A percentile compares a stretch with the other conserved stretches of the same genome.
Evolutionary conservation across 2,113 vertebrate species (phyloP).

Genomic region (Nyctereutes procyonoides): DNA sequence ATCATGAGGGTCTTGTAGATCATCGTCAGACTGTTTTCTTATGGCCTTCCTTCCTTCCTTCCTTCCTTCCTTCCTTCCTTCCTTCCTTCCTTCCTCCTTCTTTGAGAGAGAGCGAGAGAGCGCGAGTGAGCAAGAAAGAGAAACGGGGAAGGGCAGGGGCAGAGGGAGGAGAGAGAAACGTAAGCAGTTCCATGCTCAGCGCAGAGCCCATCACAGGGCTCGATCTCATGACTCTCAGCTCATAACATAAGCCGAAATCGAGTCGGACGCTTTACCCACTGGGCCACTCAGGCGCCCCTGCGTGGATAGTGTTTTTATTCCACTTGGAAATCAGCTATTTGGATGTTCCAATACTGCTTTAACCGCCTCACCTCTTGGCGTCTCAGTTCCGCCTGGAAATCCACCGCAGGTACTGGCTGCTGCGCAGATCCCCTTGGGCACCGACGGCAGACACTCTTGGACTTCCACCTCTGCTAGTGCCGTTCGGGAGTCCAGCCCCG

Average conservation of each 20-base stretch:
- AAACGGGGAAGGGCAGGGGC: background rate
- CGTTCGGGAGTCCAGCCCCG: background rate
- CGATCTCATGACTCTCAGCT: background rate
- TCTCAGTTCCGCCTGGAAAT: conserved; percentile 76
- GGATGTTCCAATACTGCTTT: conserved; percentile 18
- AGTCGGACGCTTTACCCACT: background rate
- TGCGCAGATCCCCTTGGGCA: conserved; percentile 65
- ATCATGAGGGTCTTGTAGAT: background rate
- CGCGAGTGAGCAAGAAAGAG: background rate
- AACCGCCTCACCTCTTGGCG: conserved; percentile 74
- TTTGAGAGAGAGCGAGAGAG: background rate
- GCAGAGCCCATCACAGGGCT: background rate
- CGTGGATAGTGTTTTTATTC: background rate
- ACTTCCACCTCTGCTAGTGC: background rate
- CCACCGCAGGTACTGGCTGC: conserved; percentile 67
- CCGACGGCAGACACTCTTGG: conserved; percentile 6
- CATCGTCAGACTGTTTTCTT: background rate
- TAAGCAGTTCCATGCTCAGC: background rate
- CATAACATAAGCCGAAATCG: background rate
- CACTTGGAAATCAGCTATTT: background rate
- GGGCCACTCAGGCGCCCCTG: background rate
- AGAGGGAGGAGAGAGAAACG: background rate
- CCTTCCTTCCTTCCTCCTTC: too few relatives aligned
- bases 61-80: too few relatives aligned
- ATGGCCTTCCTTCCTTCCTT: too few relatives aligned